A percentile compares a stretch with the other conserved stretches of the same genome.
phyloP scores from a whole-genome alignment of 2,888 invertebrate species.

The Drosophila lacicola region DNA sequence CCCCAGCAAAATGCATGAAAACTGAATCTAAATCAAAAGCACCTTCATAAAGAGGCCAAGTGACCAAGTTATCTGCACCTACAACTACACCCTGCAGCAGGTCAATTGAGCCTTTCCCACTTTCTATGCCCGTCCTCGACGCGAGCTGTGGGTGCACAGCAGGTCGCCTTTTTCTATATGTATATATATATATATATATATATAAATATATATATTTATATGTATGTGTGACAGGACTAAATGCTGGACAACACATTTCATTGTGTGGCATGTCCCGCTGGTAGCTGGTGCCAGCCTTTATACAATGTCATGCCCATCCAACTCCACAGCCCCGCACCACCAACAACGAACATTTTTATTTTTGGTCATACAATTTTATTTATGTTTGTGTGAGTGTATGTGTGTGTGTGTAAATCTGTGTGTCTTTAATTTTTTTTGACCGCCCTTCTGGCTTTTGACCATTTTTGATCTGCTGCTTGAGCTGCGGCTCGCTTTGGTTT shows the following conservation, averaged over 20 bases:
- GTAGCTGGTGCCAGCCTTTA: slow-evolving; percentile 36
- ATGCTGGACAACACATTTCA: slow-evolving; percentile 80
- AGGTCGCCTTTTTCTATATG: slow-evolving; percentile 31
- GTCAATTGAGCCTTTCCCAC: slow-evolving; percentile 47
- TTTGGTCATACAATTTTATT: slow-evolving; percentile 38
- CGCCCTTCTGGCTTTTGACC: slow-evolving; percentile 74
- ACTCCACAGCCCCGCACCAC: slow-evolving; percentile 9
- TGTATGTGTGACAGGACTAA: slow-evolving; percentile 63
- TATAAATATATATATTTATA: slow-evolving; percentile 24
- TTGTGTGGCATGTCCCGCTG: slow-evolving; percentile 76
- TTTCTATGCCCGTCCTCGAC: slow-evolving; percentile 6
- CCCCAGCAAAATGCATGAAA: slow-evolving; percentile 10
- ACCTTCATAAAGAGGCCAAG: slow-evolving; percentile 31
- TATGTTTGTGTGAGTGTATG: slow-evolving; percentile 7
- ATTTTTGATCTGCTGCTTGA: slow-evolving; percentile 78
- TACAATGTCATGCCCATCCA: slow-evolving; percentile 31
- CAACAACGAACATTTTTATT: slow-evolving; percentile 54
- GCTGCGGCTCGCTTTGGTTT: slow-evolving; percentile 77
- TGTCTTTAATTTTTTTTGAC: slow-evolving; percentile 46
- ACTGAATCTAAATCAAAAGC: slow-evolving; percentile 32
- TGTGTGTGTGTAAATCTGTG: slow-evolving; percentile 15
- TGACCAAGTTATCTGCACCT: slow-evolving; percentile 39
- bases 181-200: slow-evolving; percentile 5
- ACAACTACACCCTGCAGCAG: slow-evolving; percentile 9
- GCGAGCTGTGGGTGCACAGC: slow-evolving; percentile 42